These are phyloP conservation scores for Neosalanx taihuensis DNA, from an alignment of 2,797 vertebrate genomes.

Conservation along the genomic window DNA sequence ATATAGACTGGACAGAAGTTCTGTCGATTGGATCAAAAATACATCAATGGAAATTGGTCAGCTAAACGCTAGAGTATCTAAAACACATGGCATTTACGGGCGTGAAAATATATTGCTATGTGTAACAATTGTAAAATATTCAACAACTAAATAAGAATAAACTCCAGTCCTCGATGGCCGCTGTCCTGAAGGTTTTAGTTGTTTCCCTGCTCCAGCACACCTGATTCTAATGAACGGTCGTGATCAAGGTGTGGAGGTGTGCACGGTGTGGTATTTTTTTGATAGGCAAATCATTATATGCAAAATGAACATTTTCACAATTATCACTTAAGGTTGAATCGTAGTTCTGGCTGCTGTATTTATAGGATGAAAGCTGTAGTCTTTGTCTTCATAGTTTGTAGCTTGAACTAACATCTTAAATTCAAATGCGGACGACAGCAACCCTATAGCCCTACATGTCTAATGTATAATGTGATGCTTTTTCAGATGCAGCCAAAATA, in stretches of 20 bases:
- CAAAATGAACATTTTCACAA: not conserved
- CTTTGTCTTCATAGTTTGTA: not conserved
- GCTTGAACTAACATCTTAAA: not conserved
- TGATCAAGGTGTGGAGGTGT: too few relatives aligned
- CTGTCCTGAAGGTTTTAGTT: too few relatives aligned
- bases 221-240: too few relatives aligned
- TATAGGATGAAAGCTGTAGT: not conserved
- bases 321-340: not conserved
- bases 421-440: not conserved
- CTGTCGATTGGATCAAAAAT: not conserved
- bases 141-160: not conserved
- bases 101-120: not conserved
- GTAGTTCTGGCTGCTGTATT: not conserved
- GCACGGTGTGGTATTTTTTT: too few relatives aligned
- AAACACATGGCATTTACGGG: not conserved
- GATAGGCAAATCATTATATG: too few relatives aligned
- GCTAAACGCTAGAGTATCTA: not conserved
- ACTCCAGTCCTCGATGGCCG: too few relatives aligned
- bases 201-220: too few relatives aligned
- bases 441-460: not conserved
- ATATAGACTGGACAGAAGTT: too few relatives aligned
- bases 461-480: not conserved
- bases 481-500: slow-evolving; percentile 35
- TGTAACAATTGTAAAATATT: not conserved
- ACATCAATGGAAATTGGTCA: not conserved